A percentile compares a stretch with the other conserved stretches of the same genome.
Conservation (phyloP, 2,113 vertebrate genomes). For the Pipa parva region DNA sequence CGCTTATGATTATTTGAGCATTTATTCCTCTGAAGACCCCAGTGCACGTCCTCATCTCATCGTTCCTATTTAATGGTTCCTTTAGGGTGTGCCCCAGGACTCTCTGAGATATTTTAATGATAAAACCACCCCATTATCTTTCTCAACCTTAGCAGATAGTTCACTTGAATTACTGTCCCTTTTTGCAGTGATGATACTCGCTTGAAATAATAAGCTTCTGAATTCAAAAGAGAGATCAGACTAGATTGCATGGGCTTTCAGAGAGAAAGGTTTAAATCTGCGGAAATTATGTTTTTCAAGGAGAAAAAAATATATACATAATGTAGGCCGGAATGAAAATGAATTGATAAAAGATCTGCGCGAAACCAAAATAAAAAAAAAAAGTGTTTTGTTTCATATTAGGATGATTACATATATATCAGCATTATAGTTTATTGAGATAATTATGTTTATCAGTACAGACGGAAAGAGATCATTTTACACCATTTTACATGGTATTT, state of each 20-base stretch:
- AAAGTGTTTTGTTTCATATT: not conserved
- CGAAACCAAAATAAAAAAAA: not conserved
- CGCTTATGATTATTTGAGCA: slow-evolving; percentile 9
- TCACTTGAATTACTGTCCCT: slow-evolving; percentile 36
- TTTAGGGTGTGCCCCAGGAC: slow-evolving; percentile 36
- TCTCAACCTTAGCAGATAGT: slow-evolving; percentile 34
- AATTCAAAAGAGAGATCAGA: slow-evolving; percentile 44
- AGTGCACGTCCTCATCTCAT: slow-evolving; percentile 29
- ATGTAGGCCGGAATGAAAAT: not conserved
- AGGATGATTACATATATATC: not conserved
- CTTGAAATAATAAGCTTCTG: slow-evolving; percentile 50
- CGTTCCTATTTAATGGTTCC: slow-evolving; percentile 37
- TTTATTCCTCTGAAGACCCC: slow-evolving; percentile 20
- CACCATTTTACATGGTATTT: too few species aligned
- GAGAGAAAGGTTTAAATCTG: not conserved
- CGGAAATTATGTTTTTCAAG: slow-evolving; percentile 9
- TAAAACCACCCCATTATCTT: slow-evolving; percentile 40
- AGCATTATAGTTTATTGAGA: too few species aligned
- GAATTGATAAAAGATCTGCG: not conserved
- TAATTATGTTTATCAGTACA: too few species aligned
- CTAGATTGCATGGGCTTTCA: slow-evolving; percentile 37
- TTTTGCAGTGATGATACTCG: slow-evolving; percentile 39
- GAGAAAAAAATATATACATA: not conserved
- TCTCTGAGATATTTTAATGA: slow-evolving; percentile 39
- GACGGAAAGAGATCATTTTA: too few species aligned